Conservation (phyloP, 2,888 invertebrate genomes). For the Eupeodes luniger region DNA sequence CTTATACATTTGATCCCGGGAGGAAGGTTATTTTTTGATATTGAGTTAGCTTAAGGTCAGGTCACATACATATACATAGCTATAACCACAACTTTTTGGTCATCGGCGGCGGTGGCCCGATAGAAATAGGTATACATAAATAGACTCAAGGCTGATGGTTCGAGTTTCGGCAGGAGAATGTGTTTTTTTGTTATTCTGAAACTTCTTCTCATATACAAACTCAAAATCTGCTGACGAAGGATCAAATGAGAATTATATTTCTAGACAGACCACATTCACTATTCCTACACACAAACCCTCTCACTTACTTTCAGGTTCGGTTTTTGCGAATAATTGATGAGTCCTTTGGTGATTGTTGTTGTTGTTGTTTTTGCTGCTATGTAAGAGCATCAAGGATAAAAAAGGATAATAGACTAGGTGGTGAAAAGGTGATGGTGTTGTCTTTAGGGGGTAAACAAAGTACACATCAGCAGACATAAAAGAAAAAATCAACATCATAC, state of each 20-base stretch:
- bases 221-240: constrained; percentile 71
- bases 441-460: constrained; percentile 44
- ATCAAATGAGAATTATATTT: constrained; percentile 72
- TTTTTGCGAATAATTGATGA: constrained; percentile 73
- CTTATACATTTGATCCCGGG: constrained; percentile 27
- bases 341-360: constrained; percentile 69
- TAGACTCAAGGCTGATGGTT: constrained; percentile 16
- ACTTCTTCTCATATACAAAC: neutral
- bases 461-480: constrained; percentile 35
- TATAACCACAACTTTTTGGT: constrained; percentile 50
- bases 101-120: constrained; percentile 9
- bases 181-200: neutral
- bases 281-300: neutral
- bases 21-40: constrained; percentile 1
- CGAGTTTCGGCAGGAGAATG: constrained; percentile 12
- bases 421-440: constrained; percentile 60
- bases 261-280: constrained; percentile 19
- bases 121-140: constrained; percentile 37
- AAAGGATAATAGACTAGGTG: constrained; percentile 68
- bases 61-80: constrained; percentile 4
- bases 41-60: constrained; percentile 16
- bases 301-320: constrained; percentile 42
- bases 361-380: constrained; percentile 30
- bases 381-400: constrained; percentile 12
- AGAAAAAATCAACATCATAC: constrained; percentile 7